Percentiles rank a stretch among this genome's conserved stretches.
phyloP scores from a whole-genome alignment of 2,113 vertebrate species.

The Gymnobelideus leadbeateri region DNA sequence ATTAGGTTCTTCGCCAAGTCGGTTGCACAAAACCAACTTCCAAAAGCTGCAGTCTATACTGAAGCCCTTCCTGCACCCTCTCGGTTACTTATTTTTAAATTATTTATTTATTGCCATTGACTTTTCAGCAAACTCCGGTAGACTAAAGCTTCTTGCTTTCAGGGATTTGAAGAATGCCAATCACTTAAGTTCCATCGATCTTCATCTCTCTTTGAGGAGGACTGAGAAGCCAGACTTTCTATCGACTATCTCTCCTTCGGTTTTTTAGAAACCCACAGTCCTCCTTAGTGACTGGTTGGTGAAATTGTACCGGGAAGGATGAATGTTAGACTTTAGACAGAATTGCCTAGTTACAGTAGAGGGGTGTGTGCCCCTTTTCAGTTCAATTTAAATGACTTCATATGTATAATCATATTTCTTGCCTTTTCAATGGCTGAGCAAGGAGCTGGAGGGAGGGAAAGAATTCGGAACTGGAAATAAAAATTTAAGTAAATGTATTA shows the following conservation, averaged over 20 bases:
- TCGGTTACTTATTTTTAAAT: background rate
- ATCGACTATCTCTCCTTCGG: background rate
- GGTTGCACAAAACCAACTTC: background rate
- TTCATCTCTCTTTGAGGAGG: background rate
- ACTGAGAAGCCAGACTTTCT: background rate
- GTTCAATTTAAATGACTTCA: background rate
- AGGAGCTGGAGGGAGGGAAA: background rate
- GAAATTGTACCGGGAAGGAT: constrained; percentile 2
- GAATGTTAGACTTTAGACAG: background rate
- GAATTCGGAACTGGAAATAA: background rate
- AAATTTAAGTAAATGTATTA: background rate
- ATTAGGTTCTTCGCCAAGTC: background rate
- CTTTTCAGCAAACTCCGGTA: background rate
- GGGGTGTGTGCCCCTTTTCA: background rate
- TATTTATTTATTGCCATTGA: background rate
- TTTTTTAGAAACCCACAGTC: constrained; percentile 17
- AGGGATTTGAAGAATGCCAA: background rate
- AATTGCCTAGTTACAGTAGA: background rate
- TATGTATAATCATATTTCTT: background rate
- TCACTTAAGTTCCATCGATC: background rate
- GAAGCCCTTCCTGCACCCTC: background rate
- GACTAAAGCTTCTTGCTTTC: background rate
- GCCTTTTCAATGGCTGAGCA: background rate
- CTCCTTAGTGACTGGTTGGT: background rate
- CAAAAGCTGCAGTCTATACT: background rate